Evolutionary conservation across 64 coral and sea anemone genomes (phyloP), one percentile per base, ranked within the genome.

Genomic region (Montipora cactus): DNA sequence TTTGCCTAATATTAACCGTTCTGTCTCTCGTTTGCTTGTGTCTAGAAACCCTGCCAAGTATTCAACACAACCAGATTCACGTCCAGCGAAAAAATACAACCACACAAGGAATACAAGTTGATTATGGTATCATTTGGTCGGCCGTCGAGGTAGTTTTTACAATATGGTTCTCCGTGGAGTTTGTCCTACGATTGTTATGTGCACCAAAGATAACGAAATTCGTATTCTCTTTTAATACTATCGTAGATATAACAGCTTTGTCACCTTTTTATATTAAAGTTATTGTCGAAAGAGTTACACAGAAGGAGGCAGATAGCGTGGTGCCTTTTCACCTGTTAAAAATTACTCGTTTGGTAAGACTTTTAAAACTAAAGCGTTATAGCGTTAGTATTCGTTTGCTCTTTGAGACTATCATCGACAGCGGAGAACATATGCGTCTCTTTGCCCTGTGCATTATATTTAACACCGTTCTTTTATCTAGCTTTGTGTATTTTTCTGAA

Each of bases 101-200:
- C 59, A 16, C 74, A 18, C 47, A 70, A 14, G 74, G 62, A 83
- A 93, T 51, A 59, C 58, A 19, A 2, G 46, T 71, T 18, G 80
- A 62, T 67, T 84, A 71, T 64, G 72, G 44, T 21, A 78, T 51
- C 22, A 80, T 96, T 83, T 96, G 95, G 95, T 97, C 87, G 23
- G 15, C 87, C 7, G 64, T 89, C 13, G 92, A 97, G 3, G 71
- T 85, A 18, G 73, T 94, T 11, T 94, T 97, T 82, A 81, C 92
- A 46, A 89, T 76, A 7, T 97, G 95, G 95, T 97, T 97, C 50
- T 91, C 88, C 14, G 75, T 94, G 19, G 95, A 97, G 48, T 97
- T 91, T 71, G 20, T 97, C 4, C 47, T 93, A 2, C 89, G 92
- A 19, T 88, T 91, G 16, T 58, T 90, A 5, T 79, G 86, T 53